Evolutionary conservation across 2,888 invertebrate species (phyloP).

Genomic region (Gastracanthus pulcherrimus): DNA sequence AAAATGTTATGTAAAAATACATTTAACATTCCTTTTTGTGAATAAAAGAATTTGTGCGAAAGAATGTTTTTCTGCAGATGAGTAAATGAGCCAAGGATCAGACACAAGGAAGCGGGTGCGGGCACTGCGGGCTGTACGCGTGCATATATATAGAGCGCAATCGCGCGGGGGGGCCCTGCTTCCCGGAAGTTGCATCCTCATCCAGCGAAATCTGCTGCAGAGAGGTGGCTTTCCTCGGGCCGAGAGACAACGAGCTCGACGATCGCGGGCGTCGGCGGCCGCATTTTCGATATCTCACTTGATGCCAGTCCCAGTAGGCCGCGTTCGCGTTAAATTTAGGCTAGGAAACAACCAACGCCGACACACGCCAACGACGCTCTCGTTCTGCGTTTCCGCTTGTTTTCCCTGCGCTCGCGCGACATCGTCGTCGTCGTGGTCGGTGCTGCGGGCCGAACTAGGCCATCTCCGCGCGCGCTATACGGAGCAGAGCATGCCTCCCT

Average conservation of each 20-base stretch:
- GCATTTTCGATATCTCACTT: background rate
- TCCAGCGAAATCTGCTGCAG: too few species aligned
- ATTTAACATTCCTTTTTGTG: too few species aligned
- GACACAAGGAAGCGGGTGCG: too few species aligned
- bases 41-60: too few species aligned
- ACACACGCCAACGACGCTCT: constrained; percentile 15
- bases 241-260: background rate
- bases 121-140: too few species aligned
- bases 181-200: constrained; percentile 39
- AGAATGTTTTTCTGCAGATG: too few species aligned
- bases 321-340: constrained; percentile 44
- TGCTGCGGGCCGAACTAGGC: constrained; percentile 36
- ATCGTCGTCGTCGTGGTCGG: too few species aligned
- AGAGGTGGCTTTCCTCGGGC: background rate
- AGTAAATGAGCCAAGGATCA: too few species aligned
- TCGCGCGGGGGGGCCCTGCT: background rate
- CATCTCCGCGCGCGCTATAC: background rate
- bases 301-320: background rate
- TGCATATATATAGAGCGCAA: too few species aligned
- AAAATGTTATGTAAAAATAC: too few species aligned
- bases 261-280: too few species aligned
- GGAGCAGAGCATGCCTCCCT: too few species aligned
- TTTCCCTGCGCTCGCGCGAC: constrained; percentile 18
- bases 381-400: constrained; percentile 34
- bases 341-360: constrained; percentile 32